Evolutionary conservation across 1,140 invertebrate genomes (phyloP).

Genomic region (Mylabris phalerata): DNA sequence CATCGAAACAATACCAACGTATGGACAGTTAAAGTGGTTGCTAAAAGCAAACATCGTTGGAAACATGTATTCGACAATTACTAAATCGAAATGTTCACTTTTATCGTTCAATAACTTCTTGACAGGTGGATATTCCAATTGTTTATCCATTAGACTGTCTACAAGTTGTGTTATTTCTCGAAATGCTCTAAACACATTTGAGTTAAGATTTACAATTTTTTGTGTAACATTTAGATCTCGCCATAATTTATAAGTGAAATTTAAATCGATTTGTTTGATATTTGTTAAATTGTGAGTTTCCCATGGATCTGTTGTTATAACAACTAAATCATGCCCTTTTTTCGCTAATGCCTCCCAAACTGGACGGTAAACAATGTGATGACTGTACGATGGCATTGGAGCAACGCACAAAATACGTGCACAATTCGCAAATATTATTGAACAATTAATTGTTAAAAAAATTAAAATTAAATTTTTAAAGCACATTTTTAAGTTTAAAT

Average conservation of each 20-base stretch:
- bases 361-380: constrained; percentile 31
- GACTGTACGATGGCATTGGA: no score
- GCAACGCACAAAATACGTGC: no score
- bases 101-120: no score
- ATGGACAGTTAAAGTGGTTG: constrained; percentile 35
- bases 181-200: not conserved
- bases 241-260: constrained; percentile 12
- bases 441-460: no score
- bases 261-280: constrained; percentile 17
- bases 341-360: constrained; percentile 30
- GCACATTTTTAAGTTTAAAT: no score
- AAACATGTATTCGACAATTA: constrained; percentile 31
- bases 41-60: constrained; percentile 30
- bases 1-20: constrained; percentile 33
- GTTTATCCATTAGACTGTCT: constrained; percentile 1
- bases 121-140: constrained; percentile 13
- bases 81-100: no score
- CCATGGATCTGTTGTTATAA: constrained; percentile 39
- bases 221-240: not conserved
- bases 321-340: constrained; percentile 44
- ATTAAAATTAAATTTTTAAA: no score
- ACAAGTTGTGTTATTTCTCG: not conserved
- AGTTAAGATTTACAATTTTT: not conserved
- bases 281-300: constrained; percentile 21
- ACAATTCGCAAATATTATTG: no score